Base-by-base conservation (phyloP, 2,797 vertebrate species). In the Phoeniculus purpureus region DNA sequence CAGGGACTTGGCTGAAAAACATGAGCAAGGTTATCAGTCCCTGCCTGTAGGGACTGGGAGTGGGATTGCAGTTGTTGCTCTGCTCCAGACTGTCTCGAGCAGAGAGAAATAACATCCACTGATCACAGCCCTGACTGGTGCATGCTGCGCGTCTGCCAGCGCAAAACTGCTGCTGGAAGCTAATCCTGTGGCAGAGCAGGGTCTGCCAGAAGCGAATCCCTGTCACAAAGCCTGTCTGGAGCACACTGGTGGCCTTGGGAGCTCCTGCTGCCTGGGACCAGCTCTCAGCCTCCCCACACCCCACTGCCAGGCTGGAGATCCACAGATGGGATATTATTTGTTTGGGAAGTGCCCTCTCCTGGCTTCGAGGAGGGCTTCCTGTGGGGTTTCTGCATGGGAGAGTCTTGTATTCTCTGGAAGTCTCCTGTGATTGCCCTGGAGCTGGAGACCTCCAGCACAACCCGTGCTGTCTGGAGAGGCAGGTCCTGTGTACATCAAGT, bases 371-470 rank as follows among this genome's bases (percentile, higher is more conserved):
- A 1, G 2, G 7, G 7, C 10, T 61, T 48, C 37, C 64, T 1
- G 0, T 1, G 3, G 12, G 5, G 8, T 9, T 37, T 60, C 59
- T 56, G 62, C 8, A 7, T 6, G 5, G 15, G 18, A 27, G 12
- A 65, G 23, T 7, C 9, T 22, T 37, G 13, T 54, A 2, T 8
- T 13, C 59, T 83, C 45, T 31, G 31, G 29, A 54, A 27, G 27
- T 26, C 27, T 64, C 40, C 51, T 64, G 26, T 54, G 31, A 45
- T 64, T 29, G 20, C 47, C 79, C 56, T 27, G 43, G 23, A 65
- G 56, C 51, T 50, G 20, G 68, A 65, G 21, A 10, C 34, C 27
- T 20, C 48, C 50, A 25, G 0, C n/a, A 19, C 26, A 7, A 47
- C 43, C 48, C 3, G 0, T 26, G 58, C 29, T 27, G 14, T 32